Conservation (phyloP, 2,888 invertebrate species). For the Craniophora ligustri region DNA sequence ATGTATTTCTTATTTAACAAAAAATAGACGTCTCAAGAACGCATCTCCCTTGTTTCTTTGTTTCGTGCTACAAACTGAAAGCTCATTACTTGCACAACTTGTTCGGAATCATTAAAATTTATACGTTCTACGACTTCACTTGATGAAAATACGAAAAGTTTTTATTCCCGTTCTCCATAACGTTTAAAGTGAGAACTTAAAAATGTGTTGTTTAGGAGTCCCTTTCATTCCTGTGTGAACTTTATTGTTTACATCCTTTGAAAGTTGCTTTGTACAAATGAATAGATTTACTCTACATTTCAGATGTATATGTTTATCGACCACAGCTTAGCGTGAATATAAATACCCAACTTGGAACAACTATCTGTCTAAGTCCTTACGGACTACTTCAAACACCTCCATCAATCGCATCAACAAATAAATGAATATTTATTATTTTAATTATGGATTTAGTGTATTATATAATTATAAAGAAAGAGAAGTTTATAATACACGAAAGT, state of each 20-base stretch:
- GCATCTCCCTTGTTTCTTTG: slow-evolving; percentile 40
- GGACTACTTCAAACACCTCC: no score
- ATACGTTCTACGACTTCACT: slow-evolving; percentile 73
- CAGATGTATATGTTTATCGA: no score
- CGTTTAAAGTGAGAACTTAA: slow-evolving; percentile 52
- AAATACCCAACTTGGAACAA: no score
- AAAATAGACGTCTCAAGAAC: background rate
- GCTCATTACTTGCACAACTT: slow-evolving; percentile 77
- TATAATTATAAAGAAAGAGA: no score
- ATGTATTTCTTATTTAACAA: no score
- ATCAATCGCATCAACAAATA: no score
- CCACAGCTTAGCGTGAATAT: no score
- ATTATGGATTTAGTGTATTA: no score
- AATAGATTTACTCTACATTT: background rate
- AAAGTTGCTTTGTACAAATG: background rate
- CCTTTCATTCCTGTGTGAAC: no score
- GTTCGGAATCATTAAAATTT: slow-evolving; percentile 80
- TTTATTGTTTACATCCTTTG: slow-evolving; percentile 3
- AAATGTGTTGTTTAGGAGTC: slow-evolving; percentile 44
- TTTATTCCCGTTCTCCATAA: slow-evolving; percentile 46
- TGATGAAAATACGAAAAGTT: slow-evolving; percentile 74
- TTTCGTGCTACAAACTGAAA: slow-evolving; percentile 61
- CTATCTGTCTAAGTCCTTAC: no score
- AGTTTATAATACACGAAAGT: no score
- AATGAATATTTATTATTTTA: no score